Percentiles rank a stretch among this genome's conserved stretches.
phyloP scores from a whole-genome alignment of 2,888 invertebrate species.

The Synanthedon andrenaeformis region DNA sequence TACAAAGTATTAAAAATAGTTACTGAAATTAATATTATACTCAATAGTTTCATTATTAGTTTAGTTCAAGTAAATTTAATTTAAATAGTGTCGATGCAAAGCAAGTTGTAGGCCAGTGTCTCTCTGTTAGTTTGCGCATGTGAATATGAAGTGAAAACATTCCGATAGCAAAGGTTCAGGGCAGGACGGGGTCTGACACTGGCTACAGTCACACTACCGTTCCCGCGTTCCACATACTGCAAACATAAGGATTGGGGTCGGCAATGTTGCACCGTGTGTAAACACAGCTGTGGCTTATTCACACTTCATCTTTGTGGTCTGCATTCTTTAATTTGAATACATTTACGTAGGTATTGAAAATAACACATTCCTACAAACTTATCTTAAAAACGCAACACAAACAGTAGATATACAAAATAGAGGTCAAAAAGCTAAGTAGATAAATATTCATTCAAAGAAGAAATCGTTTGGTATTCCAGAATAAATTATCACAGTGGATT shows the following conservation, averaged over 20 bases:
- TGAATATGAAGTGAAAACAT: conserved; percentile 25
- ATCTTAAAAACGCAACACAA: too few relatives aligned
- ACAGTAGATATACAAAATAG: too few relatives aligned
- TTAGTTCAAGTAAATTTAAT: too few relatives aligned
- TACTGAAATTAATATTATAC: too few relatives aligned
- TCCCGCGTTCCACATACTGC: conserved; percentile 60
- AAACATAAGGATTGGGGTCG: conserved; percentile 2
- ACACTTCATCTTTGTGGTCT: neutral
- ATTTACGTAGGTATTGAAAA: too few relatives aligned
- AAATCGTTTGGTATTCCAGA: conserved; percentile 28
- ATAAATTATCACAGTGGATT: conserved; percentile 56
- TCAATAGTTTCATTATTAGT: too few relatives aligned
- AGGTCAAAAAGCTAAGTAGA: too few relatives aligned
- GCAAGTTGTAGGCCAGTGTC: too few relatives aligned
- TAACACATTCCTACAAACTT: too few relatives aligned
- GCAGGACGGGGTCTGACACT: conserved; percentile 34
- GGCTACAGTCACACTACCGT: conserved; percentile 32
- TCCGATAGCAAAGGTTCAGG: conserved; percentile 34
- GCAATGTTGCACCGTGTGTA: conserved; percentile 13
- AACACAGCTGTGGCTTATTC: neutral
- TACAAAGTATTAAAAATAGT: too few relatives aligned
- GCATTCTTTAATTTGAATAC: neutral
- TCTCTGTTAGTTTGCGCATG: neutral
- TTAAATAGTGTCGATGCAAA: too few relatives aligned
- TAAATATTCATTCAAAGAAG: too few relatives aligned